These are phyloP conservation scores for Donacobius atricapilla DNA, from an alignment of 2,113 vertebrate species.

Conservation along the genomic window DNA sequence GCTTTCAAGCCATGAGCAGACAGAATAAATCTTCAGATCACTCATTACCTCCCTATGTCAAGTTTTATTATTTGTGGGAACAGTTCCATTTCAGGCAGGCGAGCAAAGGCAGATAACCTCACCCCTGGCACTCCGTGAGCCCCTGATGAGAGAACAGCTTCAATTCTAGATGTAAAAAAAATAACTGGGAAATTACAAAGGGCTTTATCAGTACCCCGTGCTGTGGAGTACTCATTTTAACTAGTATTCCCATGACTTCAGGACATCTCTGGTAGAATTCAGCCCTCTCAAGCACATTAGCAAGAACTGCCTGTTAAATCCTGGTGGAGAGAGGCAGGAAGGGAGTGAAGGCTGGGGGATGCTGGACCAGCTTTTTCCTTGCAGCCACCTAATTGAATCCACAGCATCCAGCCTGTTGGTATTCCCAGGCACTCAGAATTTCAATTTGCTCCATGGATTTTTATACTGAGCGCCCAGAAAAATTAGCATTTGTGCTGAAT, in stretches of 20 bases:
- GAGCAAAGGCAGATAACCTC: background rate
- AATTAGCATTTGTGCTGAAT: slow-evolving; percentile 68
- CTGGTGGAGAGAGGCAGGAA: background rate
- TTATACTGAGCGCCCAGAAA: slow-evolving; percentile 45
- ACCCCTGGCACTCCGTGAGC: accelerated
- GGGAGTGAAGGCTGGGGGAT: slow-evolving; percentile 21
- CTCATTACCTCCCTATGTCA: background rate
- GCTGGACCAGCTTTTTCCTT: background rate
- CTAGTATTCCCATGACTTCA: background rate
- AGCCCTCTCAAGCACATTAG: background rate
- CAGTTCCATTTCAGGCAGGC: background rate
- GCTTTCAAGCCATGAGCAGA: background rate
- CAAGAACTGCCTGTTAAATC: background rate
- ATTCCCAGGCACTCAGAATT: slow-evolving; percentile 55
- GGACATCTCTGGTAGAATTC: background rate
- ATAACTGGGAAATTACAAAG: background rate
- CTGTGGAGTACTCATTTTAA: background rate
- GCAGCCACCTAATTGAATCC: slow-evolving; percentile 58
- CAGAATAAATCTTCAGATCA: background rate
- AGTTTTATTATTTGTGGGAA: background rate
- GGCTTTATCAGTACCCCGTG: background rate
- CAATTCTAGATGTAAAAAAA: background rate
- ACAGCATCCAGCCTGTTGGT: slow-evolving; percentile 43
- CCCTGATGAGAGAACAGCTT: background rate
- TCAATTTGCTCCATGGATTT: slow-evolving; percentile 67